phyloP scores from a whole-genome alignment of 2,888 invertebrate species.

The Lasioglossum villosulum region DNA sequence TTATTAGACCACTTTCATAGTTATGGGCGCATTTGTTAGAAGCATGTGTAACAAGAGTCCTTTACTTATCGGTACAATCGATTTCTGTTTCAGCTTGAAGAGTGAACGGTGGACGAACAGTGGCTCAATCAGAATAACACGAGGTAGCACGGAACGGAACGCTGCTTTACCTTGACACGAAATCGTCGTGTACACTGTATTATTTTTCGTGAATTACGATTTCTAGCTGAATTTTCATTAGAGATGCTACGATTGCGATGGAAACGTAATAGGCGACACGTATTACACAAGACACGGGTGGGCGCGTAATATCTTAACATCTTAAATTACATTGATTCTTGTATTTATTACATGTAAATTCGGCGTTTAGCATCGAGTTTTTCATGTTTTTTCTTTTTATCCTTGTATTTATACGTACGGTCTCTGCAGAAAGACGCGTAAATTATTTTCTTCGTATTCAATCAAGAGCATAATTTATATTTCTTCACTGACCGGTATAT shows the following conservation, averaged over 20 bases:
- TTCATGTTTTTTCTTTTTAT: constrained; percentile 52
- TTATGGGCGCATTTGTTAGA: not conserved
- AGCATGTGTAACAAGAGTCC: not conserved
- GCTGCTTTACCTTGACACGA: constrained; percentile 55
- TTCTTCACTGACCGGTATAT: constrained; percentile 63
- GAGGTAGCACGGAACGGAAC: constrained; percentile 61
- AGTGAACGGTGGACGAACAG: constrained; percentile 47
- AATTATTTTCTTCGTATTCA: constrained; percentile 65
- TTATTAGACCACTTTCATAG: too few relatives aligned
- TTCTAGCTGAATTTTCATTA: constrained; percentile 83
- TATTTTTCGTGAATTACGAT: constrained; percentile 81
- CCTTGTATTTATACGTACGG: constrained; percentile 69
- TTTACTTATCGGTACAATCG: constrained; percentile 1
- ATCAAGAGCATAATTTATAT: constrained; percentile 68
- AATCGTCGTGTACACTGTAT: constrained; percentile 76
- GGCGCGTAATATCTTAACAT: constrained; percentile 72
- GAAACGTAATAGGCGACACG: constrained; percentile 22
- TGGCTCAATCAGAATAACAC: constrained; percentile 67
- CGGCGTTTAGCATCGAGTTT: constrained; percentile 74
- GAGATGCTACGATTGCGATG: constrained; percentile 74
- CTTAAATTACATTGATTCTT: constrained; percentile 76
- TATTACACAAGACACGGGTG: not conserved
- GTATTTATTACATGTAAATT: constrained; percentile 83
- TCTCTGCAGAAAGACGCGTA: constrained; percentile 44
- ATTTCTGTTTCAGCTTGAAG: constrained; percentile 68